phyloP scores from a whole-genome alignment of 2,113 vertebrate species.

The Ptyas mucosa region DNA sequence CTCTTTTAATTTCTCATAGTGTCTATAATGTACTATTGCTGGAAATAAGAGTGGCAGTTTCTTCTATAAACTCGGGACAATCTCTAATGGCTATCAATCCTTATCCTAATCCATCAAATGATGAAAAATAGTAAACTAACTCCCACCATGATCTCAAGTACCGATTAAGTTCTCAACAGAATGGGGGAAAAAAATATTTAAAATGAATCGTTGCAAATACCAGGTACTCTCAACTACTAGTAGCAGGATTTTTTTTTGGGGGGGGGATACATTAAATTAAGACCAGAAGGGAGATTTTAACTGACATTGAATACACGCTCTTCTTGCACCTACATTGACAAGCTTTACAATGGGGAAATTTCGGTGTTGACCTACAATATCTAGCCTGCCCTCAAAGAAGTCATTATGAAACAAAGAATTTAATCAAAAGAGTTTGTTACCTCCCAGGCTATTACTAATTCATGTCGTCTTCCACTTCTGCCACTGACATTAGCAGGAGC shows the following conservation, averaged over 20 bases:
- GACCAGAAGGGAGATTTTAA: slow-evolving; percentile 4
- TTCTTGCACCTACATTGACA: slow-evolving; percentile 21
- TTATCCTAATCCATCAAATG: background rate
- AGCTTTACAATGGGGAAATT: slow-evolving; percentile 26
- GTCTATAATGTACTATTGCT: background rate
- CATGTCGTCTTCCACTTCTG: slow-evolving; percentile 88
- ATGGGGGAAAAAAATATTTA: background rate
- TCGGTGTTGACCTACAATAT: background rate
- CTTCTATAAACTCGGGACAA: background rate
- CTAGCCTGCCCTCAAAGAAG: slow-evolving; percentile 30
- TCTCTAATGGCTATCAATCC: background rate
- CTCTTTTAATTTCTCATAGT: background rate
- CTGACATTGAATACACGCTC: background rate
- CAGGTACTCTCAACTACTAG: background rate
- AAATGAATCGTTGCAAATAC: background rate
- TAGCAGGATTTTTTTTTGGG: background rate
- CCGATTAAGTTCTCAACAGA: background rate
- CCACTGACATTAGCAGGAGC: slow-evolving; percentile 92
- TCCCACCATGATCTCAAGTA: background rate
- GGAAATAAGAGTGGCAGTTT: background rate
- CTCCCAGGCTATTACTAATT: slow-evolving; percentile 98
- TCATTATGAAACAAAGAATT: slow-evolving; percentile 13
- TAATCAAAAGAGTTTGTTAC: slow-evolving; percentile 68
- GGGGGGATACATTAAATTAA: background rate
- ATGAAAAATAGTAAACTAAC: background rate